Percentiles rank a stretch among this genome's conserved stretches.
These are phyloP conservation scores for Mixornis gularis DNA, from an alignment of 2,113 vertebrate species.

Conservation along the genomic window DNA sequence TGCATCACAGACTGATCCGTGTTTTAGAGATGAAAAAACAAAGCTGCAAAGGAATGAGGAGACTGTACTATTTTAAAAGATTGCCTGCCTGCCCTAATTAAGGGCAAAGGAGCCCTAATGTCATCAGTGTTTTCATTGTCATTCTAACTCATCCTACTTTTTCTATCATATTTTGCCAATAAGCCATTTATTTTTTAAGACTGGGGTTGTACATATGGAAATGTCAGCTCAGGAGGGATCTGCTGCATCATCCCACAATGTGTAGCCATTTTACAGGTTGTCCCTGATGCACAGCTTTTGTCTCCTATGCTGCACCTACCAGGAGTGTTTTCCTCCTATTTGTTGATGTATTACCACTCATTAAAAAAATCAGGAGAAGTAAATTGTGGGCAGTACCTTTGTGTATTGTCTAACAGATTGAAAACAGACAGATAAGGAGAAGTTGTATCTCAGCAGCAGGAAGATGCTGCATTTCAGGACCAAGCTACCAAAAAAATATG, in stretches of 20 bases:
- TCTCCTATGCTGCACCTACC: background rate
- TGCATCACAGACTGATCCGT: background rate
- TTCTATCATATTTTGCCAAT: background rate
- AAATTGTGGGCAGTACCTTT: background rate
- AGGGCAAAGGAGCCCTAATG: background rate
- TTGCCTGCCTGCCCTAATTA: background rate
- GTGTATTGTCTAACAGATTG: background rate
- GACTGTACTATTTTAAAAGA: background rate
- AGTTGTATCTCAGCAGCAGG: background rate
- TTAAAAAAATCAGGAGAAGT: background rate
- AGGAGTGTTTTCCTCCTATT: background rate
- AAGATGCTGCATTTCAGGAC: background rate
- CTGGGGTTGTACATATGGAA: background rate
- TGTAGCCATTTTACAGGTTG: background rate
- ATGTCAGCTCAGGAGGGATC: background rate
- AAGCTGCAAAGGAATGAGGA: background rate
- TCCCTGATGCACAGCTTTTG: background rate
- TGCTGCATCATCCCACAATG: conserved; percentile 8
- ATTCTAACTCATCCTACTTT: background rate
- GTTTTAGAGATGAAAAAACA: background rate
- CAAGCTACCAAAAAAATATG: background rate
- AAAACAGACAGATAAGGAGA: background rate
- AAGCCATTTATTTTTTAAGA: background rate
- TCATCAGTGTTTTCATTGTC: background rate
- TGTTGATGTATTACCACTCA: background rate